Evolutionary conservation across 2,113 vertebrate species (phyloP), one percentile per base, ranked within the genome.

Genomic region (Hemiprocne comata): DNA sequence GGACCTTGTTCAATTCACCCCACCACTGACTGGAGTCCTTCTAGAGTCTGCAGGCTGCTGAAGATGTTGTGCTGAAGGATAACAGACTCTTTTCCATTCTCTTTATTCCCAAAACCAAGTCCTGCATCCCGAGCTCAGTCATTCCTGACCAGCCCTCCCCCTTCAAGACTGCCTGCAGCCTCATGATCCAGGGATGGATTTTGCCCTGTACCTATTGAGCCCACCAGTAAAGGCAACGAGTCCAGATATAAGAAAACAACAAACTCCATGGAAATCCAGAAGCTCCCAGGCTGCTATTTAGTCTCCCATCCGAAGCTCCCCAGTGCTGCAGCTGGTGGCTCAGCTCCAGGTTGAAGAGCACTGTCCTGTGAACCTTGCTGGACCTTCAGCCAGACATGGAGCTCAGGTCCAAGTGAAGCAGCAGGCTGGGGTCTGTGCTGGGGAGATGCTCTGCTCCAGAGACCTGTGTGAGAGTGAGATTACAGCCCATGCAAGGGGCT

Each of bases 381-480:
- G 96, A 54, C 94, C 89, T 3, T 98, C 97, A 2, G 97, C 97
- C 40, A 97, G 93, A 77, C 11, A 42, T 12, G 97, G 90, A 2
- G 95, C 96, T 58, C 96, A 86, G 36, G 94, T 96, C 97, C 31
- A 61, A 67, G 92, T 34, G 16, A 96, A 97, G 64, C 93, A 97
- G 84, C 54, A 54, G 20, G 97, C 97, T 88, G 96, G 87, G 97
- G 57, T 92, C 96, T 78, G 98, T 90, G 0, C 34, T 82, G 94
- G 93, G 85, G 61, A 96, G 96, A 29, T 94, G 96, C 1, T 97
- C 97, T 51, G 93, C 98, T 84, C 97, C 96, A 11, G 98, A 97
- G 44, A 96, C 96, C 98, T 98, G 82, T 9, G 24, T 53, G 58
- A 90, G 55, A 75, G 7, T 0, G 8, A 91, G n/a, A 40, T 1